Conservation (phyloP, 2,888 invertebrate genomes). For the Gnatocerus cornutus region DNA sequence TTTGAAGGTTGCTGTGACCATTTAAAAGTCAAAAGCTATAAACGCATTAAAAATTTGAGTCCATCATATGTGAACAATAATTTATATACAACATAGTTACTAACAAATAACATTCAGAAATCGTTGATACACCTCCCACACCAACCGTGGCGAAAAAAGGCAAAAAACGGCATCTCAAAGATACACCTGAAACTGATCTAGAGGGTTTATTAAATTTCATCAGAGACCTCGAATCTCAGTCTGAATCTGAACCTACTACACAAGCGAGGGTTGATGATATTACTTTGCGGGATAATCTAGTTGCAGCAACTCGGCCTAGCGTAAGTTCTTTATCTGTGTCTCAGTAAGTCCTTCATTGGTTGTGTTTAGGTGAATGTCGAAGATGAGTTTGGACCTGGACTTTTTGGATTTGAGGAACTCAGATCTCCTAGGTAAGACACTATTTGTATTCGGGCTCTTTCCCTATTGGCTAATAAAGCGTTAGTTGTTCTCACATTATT, state of each 20-base stretch:
- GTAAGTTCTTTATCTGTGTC: background rate
- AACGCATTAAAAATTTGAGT: no score
- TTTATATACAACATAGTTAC: no score
- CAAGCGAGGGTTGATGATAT: slow-evolving; percentile 6
- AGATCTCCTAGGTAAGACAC: no score
- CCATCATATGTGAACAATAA: no score
- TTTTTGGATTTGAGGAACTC: background rate
- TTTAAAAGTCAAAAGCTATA: no score
- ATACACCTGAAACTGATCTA: slow-evolving; percentile 19
- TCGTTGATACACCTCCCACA: slow-evolving; percentile 11
- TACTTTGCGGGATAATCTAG: slow-evolving; percentile 9
- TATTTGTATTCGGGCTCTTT: no score
- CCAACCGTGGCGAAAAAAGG: slow-evolving; percentile 1
- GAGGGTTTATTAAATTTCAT: background rate
- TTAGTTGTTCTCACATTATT: no score
- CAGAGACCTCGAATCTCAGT: background rate
- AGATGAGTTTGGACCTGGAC: background rate
- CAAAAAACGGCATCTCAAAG: background rate
- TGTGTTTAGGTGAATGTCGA: background rate
- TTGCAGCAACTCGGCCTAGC: background rate
- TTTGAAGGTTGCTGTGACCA: no score
- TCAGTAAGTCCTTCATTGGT: background rate
- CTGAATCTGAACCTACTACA: background rate
- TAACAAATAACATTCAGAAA: no score
- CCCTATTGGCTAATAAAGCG: no score